Percentiles rank a stretch among this genome's conserved stretches.
Conservation (phyloP, 2,797 vertebrate species). For the Synaphobranchus kaupii region DNA sequence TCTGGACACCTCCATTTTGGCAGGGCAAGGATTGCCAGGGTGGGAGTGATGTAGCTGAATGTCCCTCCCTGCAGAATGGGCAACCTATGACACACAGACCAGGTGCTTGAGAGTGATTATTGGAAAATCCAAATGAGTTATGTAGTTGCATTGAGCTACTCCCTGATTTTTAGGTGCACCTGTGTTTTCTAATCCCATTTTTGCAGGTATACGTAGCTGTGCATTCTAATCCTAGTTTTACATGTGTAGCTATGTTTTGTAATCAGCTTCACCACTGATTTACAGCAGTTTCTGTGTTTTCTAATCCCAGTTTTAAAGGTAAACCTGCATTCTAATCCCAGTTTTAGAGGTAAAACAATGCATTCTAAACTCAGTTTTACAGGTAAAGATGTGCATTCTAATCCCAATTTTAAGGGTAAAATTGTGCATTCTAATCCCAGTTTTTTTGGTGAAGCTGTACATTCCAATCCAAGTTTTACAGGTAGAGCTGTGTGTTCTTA, state of each 20-base stretch:
- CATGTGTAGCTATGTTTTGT: background rate
- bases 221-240: background rate
- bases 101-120: background rate
- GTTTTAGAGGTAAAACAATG: too few relatives aligned
- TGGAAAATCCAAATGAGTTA: background rate
- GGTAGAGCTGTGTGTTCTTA: background rate
- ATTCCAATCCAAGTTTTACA: background rate
- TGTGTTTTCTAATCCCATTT: background rate
- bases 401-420: background rate
- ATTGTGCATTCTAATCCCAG: background rate
- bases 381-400: background rate
- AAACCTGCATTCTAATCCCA: too few relatives aligned
- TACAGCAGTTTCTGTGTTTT: too few relatives aligned
- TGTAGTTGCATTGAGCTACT: background rate
- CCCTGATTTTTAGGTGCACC: background rate
- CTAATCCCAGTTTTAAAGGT: too few relatives aligned
- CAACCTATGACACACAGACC: constrained; percentile 59
- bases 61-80: constrained; percentile 81
- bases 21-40: constrained; percentile 76
- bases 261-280: too few relatives aligned
- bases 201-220: background rate
- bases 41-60: constrained; percentile 78
- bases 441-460: background rate
- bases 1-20: constrained; percentile 77
- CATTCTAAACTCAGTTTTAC: too few relatives aligned